Evolutionary conservation across 2,888 invertebrate genomes (phyloP), one percentile per base, ranked within the genome.

Genomic region (Clostera curtula): DNA sequence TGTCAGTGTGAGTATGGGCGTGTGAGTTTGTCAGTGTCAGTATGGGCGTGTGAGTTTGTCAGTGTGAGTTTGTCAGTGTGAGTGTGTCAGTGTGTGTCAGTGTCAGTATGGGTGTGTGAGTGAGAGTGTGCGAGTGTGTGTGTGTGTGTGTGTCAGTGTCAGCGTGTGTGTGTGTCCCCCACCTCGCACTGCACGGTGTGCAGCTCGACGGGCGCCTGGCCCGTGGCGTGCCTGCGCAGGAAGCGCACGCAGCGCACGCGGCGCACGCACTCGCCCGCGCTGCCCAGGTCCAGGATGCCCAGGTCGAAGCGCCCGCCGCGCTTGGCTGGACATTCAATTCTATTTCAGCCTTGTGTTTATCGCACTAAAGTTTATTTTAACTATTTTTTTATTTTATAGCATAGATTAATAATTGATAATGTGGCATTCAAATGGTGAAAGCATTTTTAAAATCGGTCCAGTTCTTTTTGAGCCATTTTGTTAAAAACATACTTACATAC

Each of bases 271-370:
- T 97, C 97, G n/a, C 95, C 95, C 11, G 94, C 92, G 12, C 95
- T 91, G 23, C 98, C 98, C 57, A 98, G 84, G 86, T 97, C 97
- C 73, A 89, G 72, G 60, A 89, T 89, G 46, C 80, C 82, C 82
- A 98, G 89, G 85, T 99, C 99, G 82, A 97, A 99, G 18, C 96
- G 90, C 0, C 98, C 98, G 47, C 93, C 91, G 50, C 95, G 91
- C 63, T 97, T 97, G 3, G 98, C 98, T 76, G 40, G 0, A 34
- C 3, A 25, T n/a, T n/a, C n/a, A n/a, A n/a, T n/a, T n/a, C n/a
- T n/a, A n/a, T n/a, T n/a, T n/a, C n/a, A n/a, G n/a, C n/a, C n/a
- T n/a, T n/a, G n/a, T n/a, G n/a, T n/a, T n/a, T n/a, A n/a, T n/a
- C n/a, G n/a, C n/a, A n/a, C n/a, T n/a, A n/a, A n/a, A n/a, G n/a